A percentile compares a stretch with the other conserved stretches of the same genome.
Conservation (phyloP, 2,888 invertebrate species). For the Drosophila greeni region DNA sequence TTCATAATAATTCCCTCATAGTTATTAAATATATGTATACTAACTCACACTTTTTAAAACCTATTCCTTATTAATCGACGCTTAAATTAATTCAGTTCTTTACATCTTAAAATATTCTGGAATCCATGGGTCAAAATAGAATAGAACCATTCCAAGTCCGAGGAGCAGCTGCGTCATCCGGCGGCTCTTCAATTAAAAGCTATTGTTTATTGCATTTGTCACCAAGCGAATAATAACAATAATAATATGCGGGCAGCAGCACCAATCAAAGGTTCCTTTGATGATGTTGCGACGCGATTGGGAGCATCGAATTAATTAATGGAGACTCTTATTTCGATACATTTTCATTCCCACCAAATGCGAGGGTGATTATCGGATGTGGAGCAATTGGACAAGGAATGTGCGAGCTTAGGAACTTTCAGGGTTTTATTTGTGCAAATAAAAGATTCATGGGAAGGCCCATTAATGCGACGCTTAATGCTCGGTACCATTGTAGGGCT, state of each 20-base stretch:
- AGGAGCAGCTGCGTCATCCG: constrained; percentile 56
- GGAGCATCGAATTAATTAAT: constrained; percentile 22
- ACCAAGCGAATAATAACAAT: constrained; percentile 36
- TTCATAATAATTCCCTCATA: neutral
- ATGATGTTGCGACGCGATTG: constrained; percentile 50
- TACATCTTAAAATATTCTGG: constrained; percentile 20
- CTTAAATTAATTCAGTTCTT: neutral
- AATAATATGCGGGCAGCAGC: constrained; percentile 56
- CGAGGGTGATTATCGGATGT: constrained; percentile 52
- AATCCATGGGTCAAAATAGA: constrained; percentile 11
- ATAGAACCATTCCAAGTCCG: constrained; percentile 9
- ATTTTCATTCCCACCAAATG: constrained; percentile 24
- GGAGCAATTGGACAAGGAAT: constrained; percentile 41
- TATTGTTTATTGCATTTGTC: constrained; percentile 71
- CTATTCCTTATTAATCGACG: neutral
- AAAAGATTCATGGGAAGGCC: constrained; percentile 67
- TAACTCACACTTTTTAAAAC: neutral
- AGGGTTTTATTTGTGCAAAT: constrained; percentile 46
- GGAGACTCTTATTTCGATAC: constrained; percentile 23
- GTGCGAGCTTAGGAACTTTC: constrained; percentile 25
- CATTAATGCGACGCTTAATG: constrained; percentile 63
- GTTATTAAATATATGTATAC: neutral
- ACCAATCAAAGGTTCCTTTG: constrained; percentile 57
- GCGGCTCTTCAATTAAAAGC: constrained; percentile 59
- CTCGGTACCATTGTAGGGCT: constrained; percentile 52